Percentiles rank a stretch among this genome's conserved stretches.
phyloP scores from a whole-genome alignment of 2,797 vertebrate genomes.

The Karalla daura region DNA sequence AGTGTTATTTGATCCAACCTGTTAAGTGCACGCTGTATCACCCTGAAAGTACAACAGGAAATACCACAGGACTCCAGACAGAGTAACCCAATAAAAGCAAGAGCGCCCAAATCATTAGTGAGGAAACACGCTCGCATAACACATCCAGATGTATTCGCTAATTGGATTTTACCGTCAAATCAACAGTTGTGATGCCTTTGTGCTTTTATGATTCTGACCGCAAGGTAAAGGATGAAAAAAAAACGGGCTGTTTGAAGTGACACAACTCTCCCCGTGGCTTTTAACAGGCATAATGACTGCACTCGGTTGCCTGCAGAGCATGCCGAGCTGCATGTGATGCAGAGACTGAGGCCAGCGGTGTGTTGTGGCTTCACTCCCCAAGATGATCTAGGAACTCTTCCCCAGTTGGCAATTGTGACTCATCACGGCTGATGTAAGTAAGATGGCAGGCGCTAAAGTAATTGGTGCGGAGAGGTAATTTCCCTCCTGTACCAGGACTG shows the following conservation, averaged over 20 bases:
- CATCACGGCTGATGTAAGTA: conserved; percentile 71
- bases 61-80: conserved; percentile 94
- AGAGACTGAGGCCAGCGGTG: conserved; percentile 5
- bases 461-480: conserved; percentile 73
- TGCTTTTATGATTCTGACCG: conserved; percentile 87
- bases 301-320: conserved; percentile 18
- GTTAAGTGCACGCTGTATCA: conserved; percentile 92
- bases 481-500: conserved; percentile 62
- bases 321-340: conserved; percentile 8
- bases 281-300: conserved; percentile 74
- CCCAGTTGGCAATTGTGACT: conserved; percentile 51
- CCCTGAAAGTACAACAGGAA: conserved; percentile 94
- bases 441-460: conserved; percentile 59
- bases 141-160: conserved; percentile 94
- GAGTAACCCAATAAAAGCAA: conserved; percentile 95
- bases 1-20: conserved; percentile 92
- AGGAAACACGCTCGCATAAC: conserved; percentile 92
- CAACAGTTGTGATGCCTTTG: conserved; percentile 86
- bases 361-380: conserved; percentile 13
- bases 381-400: conserved; percentile 59
- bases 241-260: conserved; percentile 64
- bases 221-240: conserved; percentile 79
- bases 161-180: conserved; percentile 96
- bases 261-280: conserved; percentile 68
- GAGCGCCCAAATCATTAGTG: conserved; percentile 93